Base-by-base conservation (phyloP, 2,888 invertebrate species). In the Dynastes maya region DNA sequence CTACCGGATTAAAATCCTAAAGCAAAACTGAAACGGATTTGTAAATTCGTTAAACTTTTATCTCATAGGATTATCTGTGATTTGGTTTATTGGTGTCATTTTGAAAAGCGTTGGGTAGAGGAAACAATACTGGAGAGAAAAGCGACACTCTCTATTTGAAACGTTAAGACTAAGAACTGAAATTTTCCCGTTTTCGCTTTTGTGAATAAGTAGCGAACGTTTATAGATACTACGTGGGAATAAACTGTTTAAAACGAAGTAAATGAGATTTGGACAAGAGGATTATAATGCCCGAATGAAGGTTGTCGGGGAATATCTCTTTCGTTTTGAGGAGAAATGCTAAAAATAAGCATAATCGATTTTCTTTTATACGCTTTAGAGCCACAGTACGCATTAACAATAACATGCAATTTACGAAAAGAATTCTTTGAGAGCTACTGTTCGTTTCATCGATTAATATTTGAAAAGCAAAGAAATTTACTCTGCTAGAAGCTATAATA, bases 41-140 rank as follows among this genome's bases (percentile, higher is more conserved):
- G 72, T 72, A 72, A 58, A 72, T 72, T 72, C 72, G 72, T 58
- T 72, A 72, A 72, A 72, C 58, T 72, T 72, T 72, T 72, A 72
- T 72, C 72, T 72, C 58, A 37, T 72, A n/a, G 72, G 72, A 72
- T 72, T 72, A 72, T 72, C 72, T 58, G 58, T 40, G 72, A 72
- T 72, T 72, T 58, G 40, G 55, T 72, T 58, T 72, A 72, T 72
- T 72, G 40, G 72, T 58, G 72, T 72, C 58, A 72, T 72, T 72
- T 58, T 45, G 58, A 72, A 72, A 58, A 37, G 58, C 72, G 37
- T 58, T 32, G 53, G 32, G 53, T 58, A 37, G 58, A 6, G 67
- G 45, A 58, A 72, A 72, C 72, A 72, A 72, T 72, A 72, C 53
- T 11, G 11, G 22, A 58, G 72, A 58, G 72, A 9, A 53, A 58